Evolutionary conservation across 2,888 invertebrate genomes (phyloP), one percentile per base, ranked within the genome.

Genomic region (Pemphredon lugubris): DNA sequence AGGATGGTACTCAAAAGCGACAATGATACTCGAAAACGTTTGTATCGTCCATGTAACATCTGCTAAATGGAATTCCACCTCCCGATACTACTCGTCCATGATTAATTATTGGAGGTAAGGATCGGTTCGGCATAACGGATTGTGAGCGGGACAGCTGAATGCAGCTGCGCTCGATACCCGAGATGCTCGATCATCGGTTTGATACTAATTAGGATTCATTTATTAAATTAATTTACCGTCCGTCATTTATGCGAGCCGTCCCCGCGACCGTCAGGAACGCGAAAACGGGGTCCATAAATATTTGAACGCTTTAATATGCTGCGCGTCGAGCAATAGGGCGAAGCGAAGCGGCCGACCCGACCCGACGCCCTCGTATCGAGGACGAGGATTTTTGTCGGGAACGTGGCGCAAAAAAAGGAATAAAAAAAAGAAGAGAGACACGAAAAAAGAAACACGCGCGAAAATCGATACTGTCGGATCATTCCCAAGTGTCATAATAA

Each of bases 21-120:
- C 70, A 70, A 70, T 70, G 71, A 40, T 48, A 16, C 70, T 14
- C 69, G 54, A 48, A 70, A 60, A 32, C 53, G 69, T 50, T 55
- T 23, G 70, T 44, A 60, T 55, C 53, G 39, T 45, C 26, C 7
- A 50, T 51, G 61, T 47, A 70, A 70, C 71, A 70, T 71, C 71
- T 70, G 71, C 70, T 63, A 53, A 53, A 47, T 32, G 61, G 63
- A 50, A 70, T 70, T 63, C 71, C 71, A 39, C 26, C 45, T 34
- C 5, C 23, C 57, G 30, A 26, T 26, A 26, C 4, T 18, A 37
- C 54, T 23, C 51, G 54, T 32, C 50, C 37, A 48, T 71, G 71
- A 72, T 72, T 72, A 71, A 72, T 72, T 65, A 50, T 11, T 71
- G 47, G 16, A 11, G 34, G 26, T 26, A 23, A 18, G 39, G 47